Conservation (phyloP, 2,113 vertebrate genomes). For the Ictalurus punctatus region DNA sequence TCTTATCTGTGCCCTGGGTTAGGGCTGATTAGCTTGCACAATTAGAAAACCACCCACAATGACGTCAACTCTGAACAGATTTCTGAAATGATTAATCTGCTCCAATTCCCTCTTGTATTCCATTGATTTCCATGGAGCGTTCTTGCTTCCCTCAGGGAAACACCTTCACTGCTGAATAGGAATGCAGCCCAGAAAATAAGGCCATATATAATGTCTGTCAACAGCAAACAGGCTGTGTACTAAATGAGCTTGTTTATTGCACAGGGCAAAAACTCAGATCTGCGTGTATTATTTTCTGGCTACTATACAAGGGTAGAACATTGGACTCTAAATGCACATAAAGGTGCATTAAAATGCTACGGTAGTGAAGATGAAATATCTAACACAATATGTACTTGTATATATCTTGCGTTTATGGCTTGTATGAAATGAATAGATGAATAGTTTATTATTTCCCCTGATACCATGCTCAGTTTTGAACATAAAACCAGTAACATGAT, state of each 20-base stretch:
- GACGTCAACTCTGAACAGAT: conserved; percentile 38
- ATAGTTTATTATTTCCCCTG: conserved; percentile 52
- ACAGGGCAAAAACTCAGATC: conserved; percentile 16
- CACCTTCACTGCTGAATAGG: conserved; percentile 32
- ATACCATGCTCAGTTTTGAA: conserved; percentile 53
- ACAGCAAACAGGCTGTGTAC: conserved; percentile 33
- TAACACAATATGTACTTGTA: conserved; percentile 9
- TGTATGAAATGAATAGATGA: conserved; percentile 37
- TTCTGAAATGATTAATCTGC: conserved; percentile 50
- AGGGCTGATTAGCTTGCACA: conserved; percentile 55
- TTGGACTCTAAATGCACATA: conserved; percentile 7
- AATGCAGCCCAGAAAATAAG: conserved; percentile 41
- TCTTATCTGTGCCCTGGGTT: conserved; percentile 45
- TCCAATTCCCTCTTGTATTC: conserved; percentile 39
- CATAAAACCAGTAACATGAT: conserved; percentile 63
- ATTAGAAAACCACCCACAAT: conserved; percentile 48
- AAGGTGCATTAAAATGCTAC: neutral
- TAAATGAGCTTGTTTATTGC: conserved; percentile 37
- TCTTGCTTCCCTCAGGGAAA: conserved; percentile 29
- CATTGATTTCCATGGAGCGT: conserved; percentile 49
- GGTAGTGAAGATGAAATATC: conserved; percentile 17
- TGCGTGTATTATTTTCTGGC: conserved; percentile 22
- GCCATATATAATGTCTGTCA: conserved; percentile 36
- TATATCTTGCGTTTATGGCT: conserved; percentile 34
- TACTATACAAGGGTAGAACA: neutral